Conservation (phyloP, 1,140 invertebrate species). For the Epicauta chinensis region DNA sequence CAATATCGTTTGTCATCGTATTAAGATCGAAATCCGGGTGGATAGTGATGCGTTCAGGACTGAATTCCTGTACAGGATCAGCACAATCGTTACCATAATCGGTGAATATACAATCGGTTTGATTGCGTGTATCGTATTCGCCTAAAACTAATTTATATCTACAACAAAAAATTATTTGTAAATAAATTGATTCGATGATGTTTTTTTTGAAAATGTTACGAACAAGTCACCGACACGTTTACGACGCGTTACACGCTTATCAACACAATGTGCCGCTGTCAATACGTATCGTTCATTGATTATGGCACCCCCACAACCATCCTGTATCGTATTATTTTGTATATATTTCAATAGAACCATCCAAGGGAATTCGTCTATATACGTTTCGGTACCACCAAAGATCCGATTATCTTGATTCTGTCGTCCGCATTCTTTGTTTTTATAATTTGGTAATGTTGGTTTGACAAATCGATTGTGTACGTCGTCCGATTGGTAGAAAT, state of each 20-base stretch:
- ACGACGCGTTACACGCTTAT: slow-evolving; percentile 33
- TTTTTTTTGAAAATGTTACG: not conserved
- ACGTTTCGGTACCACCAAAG: slow-evolving; percentile 38
- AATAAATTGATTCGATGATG: too few relatives aligned
- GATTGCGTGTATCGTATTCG: slow-evolving; percentile 45
- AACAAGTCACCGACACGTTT: slow-evolving; percentile 4
- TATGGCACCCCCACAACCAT: slow-evolving; percentile 54
- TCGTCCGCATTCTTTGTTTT: slow-evolving; percentile 9
- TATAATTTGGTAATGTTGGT: slow-evolving; percentile 2
- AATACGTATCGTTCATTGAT: slow-evolving; percentile 56
- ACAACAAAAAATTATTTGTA: not conserved
- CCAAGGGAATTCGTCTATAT: slow-evolving; percentile 48
- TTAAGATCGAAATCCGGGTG: slow-evolving; percentile 38
- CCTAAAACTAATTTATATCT: slow-evolving; percentile 43
- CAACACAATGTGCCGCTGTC: slow-evolving; percentile 65
- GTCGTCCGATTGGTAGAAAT: not conserved
- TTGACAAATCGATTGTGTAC: not conserved
- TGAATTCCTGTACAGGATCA: slow-evolving; percentile 32
- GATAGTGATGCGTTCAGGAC: slow-evolving; percentile 6
- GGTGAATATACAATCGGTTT: slow-evolving; percentile 44
- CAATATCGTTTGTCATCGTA: slow-evolving; percentile 50
- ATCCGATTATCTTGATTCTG: slow-evolving; percentile 24
- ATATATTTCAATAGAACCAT: slow-evolving; percentile 52
- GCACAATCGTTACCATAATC: slow-evolving; percentile 33
- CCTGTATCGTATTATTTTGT: slow-evolving; percentile 11